These are phyloP conservation scores for Syritta pipiens DNA, from an alignment of 2,888 invertebrate species.

Conservation along the genomic window DNA sequence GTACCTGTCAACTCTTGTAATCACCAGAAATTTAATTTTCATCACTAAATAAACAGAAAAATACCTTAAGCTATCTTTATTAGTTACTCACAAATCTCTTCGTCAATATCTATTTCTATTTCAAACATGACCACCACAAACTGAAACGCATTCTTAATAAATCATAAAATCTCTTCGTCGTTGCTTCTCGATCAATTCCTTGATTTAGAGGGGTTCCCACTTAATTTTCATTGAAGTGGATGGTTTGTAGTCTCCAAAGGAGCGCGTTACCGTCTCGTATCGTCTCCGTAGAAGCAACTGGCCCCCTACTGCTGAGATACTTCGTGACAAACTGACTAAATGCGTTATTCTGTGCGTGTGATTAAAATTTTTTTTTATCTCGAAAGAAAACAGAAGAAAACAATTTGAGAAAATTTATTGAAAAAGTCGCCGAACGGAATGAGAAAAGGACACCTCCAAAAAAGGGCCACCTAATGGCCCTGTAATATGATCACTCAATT, in stretches of 20 bases:
- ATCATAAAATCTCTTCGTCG: slow-evolving; percentile 29
- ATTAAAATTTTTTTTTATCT: slow-evolving; percentile 19
- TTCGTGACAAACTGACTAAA: slow-evolving; percentile 28
- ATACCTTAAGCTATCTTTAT: too few relatives aligned
- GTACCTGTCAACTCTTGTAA: too few relatives aligned
- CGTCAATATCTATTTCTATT: too few relatives aligned
- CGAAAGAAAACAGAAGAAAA: slow-evolving; percentile 6
- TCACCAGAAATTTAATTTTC: too few relatives aligned
- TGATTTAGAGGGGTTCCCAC: slow-evolving; percentile 43
- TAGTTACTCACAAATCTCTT: too few relatives aligned
- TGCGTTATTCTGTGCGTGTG: slow-evolving; percentile 64
- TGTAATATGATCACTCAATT: not conserved
- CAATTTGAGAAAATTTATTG: slow-evolving; percentile 19
- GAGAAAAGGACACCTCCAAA: not conserved
- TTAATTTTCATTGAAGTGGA: slow-evolving; percentile 25
- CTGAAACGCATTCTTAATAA: not conserved
- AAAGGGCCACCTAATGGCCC: not conserved
- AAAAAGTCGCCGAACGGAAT: not conserved
- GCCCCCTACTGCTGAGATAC: slow-evolving; percentile 46
- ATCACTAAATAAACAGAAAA: too few relatives aligned
- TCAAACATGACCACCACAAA: too few relatives aligned
- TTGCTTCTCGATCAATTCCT: slow-evolving; percentile 33
- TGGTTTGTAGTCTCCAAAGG: not conserved
- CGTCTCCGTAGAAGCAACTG: not conserved
- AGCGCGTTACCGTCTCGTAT: not conserved